A percentile compares a stretch with the other conserved stretches of the same genome.
phyloP scores from a whole-genome alignment of 1,140 invertebrate genomes.

The Penaeus indicus region DNA sequence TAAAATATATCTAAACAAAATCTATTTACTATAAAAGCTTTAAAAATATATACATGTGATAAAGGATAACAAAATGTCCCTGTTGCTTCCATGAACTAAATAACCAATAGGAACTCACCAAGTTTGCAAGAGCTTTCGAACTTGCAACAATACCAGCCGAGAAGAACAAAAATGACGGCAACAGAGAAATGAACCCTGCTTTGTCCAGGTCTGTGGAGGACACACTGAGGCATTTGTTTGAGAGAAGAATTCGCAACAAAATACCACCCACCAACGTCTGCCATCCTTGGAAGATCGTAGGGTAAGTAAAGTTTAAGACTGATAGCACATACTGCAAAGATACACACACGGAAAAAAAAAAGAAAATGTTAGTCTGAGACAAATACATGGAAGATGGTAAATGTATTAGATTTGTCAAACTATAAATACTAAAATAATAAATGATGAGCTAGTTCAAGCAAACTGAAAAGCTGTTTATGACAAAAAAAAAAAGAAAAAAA shows the following conservation, averaged over 20 bases:
- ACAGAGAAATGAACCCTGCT: conserved; percentile 68
- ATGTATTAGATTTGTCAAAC: background rate
- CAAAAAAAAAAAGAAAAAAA: too few species aligned
- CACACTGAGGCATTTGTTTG: conserved; percentile 64
- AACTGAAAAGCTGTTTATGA: background rate
- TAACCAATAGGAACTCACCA: conserved; percentile 67
- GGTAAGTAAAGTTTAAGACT: conserved; percentile 71
- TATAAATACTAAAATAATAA: too few species aligned
- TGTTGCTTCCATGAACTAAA: too few species aligned
- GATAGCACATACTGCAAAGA: conserved; percentile 71
- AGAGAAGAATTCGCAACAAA: conserved; percentile 68
- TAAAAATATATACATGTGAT: background rate
- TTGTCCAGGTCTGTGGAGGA: conserved; percentile 68
- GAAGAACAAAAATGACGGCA: conserved; percentile 67
- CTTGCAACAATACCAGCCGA: conserved; percentile 69
- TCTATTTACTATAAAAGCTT: background rate
- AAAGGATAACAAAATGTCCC: background rate
- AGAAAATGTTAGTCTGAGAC: background rate
- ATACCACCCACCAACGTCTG: conserved; percentile 71
- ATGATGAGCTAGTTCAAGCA: background rate
- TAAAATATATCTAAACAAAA: too few species aligned
- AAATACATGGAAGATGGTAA: background rate
- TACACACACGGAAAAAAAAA: background rate
- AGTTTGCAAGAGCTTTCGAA: conserved; percentile 70
- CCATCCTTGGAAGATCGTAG: conserved; percentile 73